Percentiles rank a stretch among this genome's conserved stretches.
Conservation (phyloP, 2,797 vertebrate genomes). For the Urophycis tenuis region DNA sequence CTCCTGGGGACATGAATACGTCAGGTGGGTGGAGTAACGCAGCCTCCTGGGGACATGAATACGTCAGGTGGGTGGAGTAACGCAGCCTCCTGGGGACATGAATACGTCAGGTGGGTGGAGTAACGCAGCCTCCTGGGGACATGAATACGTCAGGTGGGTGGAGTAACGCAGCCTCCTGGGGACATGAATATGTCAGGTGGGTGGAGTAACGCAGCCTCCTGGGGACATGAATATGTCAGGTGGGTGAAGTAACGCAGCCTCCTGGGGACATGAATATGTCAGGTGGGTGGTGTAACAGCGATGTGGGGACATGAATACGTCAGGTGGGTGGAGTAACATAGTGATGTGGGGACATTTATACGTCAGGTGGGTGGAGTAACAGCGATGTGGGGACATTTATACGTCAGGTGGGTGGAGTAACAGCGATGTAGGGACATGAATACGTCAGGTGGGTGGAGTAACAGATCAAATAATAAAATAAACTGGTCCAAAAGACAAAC, state of each 20-base stretch:
- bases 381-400: slow-evolving; percentile 97
- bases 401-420: slow-evolving; percentile 78
- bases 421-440: neutral
- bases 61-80: too few relatives aligned
- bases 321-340: neutral
- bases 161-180: too few relatives aligned
- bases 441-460: neutral
- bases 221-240: neutral
- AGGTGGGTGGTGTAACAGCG: slow-evolving; percentile 66
- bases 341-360: neutral
- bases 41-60: too few relatives aligned
- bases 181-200: too few relatives aligned
- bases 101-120: too few relatives aligned
- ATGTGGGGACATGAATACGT: neutral
- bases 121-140: too few relatives aligned
- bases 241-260: slow-evolving; percentile 65
- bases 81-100: too few relatives aligned
- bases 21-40: slow-evolving; percentile 13
- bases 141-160: too few relatives aligned
- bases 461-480: too few relatives aligned
- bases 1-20: too few relatives aligned
- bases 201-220: neutral
- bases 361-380: slow-evolving; percentile 37
- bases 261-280: slow-evolving; percentile 97
- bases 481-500: too few relatives aligned